phyloP scores from a whole-genome alignment of 2,113 vertebrate genomes.

The Indicator indicator region DNA sequence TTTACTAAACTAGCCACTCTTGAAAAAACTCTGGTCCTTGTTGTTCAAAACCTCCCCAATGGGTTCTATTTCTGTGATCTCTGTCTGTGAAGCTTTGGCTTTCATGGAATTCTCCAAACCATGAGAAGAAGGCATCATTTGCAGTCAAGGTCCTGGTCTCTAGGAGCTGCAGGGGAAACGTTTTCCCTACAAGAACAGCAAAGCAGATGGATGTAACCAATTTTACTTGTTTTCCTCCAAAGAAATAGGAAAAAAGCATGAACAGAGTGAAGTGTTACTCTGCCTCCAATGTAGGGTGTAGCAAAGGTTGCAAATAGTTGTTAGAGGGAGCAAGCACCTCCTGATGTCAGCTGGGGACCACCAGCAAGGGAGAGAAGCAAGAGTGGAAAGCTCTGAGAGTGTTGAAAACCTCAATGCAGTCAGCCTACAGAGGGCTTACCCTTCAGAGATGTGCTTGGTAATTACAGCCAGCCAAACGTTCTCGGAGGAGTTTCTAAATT shows the following conservation, averaged over 20 bases:
- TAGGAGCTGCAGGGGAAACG: neutral
- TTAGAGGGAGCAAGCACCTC: neutral
- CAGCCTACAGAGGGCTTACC: neutral
- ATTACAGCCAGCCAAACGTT: neutral
- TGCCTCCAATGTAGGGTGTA: neutral
- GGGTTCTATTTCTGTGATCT: neutral
- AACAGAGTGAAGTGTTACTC: neutral
- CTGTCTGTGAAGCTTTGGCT: neutral
- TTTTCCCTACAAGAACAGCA: neutral
- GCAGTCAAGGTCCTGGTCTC: neutral
- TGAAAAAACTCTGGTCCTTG: neutral
- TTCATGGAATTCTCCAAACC: rapidly evolving
- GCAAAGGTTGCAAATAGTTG: neutral
- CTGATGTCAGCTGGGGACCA: neutral
- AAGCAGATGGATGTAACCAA: neutral
- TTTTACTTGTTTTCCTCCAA: neutral
- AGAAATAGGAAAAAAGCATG: neutral
- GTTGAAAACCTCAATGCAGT: slow-evolving; percentile 8
- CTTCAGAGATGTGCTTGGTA: neutral
- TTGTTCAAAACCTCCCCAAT: neutral
- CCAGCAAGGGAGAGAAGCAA: neutral
- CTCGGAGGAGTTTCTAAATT: neutral
- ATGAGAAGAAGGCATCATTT: neutral
- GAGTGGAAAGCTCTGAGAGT: neutral
- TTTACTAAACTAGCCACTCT: neutral